Evolutionary conservation across 1,140 invertebrate genomes (phyloP).

Genomic region (Camponotus pennsylvanicus): DNA sequence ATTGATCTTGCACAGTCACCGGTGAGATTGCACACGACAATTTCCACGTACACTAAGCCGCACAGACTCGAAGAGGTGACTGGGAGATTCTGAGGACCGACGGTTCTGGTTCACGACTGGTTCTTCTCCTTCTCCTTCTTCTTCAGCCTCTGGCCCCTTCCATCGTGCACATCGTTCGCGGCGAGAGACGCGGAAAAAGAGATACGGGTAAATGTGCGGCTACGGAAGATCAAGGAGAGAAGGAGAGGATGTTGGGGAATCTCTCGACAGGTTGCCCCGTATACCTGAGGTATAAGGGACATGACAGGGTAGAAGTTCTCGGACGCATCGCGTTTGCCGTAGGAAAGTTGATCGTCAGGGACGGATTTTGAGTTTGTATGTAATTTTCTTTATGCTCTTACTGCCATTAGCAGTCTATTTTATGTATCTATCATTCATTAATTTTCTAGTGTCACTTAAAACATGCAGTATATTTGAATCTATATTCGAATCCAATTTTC

Average conservation of each 20-base stretch:
- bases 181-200: slow-evolving; percentile 63
- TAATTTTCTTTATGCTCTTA: not conserved
- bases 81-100: slow-evolving; percentile 77
- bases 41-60: slow-evolving; percentile 64
- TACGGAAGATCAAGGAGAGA: slow-evolving; percentile 16
- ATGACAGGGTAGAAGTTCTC: slow-evolving; percentile 42
- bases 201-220: slow-evolving; percentile 27
- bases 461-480: not conserved
- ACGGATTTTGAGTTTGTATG: slow-evolving; percentile 57
- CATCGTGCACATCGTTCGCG: slow-evolving; percentile 51
- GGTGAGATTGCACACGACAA: slow-evolving; percentile 61
- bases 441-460: not conserved
- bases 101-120: slow-evolving; percentile 77
- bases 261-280: slow-evolving; percentile 67
- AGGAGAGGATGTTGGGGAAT: slow-evolving; percentile 55
- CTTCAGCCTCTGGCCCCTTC: slow-evolving; percentile 74
- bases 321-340: slow-evolving; percentile 46
- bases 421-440: not conserved
- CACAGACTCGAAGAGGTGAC: slow-evolving; percentile 75
- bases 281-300: slow-evolving; percentile 36
- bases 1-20: slow-evolving; percentile 36
- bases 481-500: not conserved
- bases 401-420: not conserved
- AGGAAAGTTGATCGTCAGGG: slow-evolving; percentile 72
- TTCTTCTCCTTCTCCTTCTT: slow-evolving; percentile 77